Evolutionary conservation across 2,797 vertebrate genomes (phyloP).

Genomic region (Catamblyrhynchus diadema): DNA sequence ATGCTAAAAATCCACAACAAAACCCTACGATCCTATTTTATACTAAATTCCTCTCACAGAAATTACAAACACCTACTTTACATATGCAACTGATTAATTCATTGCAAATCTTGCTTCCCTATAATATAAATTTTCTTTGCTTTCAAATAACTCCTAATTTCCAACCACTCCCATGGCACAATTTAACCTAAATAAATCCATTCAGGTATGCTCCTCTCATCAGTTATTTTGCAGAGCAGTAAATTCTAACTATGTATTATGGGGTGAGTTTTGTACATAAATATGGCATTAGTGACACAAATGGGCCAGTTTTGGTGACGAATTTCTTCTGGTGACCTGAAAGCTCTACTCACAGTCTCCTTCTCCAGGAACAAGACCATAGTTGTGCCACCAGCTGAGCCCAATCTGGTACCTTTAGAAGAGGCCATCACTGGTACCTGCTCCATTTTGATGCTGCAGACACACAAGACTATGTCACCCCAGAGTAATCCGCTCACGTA

Average conservation of each 20-base stretch:
- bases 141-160: slow-evolving; percentile 42
- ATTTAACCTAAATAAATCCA: slow-evolving; percentile 46
- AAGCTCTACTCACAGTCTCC: neutral
- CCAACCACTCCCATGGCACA: neutral
- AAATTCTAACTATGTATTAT: neutral
- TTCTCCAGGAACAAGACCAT: neutral
- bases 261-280: neutral
- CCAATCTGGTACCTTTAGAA: neutral
- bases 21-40: neutral
- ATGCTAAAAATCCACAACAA: neutral
- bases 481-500: neutral
- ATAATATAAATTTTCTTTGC: neutral
- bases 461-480: neutral
- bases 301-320: neutral
- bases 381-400: neutral
- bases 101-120: neutral
- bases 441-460: neutral
- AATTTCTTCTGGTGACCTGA: neutral
- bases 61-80: neutral
- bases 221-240: neutral
- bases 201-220: neutral
- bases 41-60: neutral
- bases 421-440: neutral
- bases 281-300: neutral
- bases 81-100: neutral